Percentiles rank a stretch among this genome's conserved stretches.
phyloP scores from a whole-genome alignment of 2,797 vertebrate genomes.

The Tauraco hartlaubi region DNA sequence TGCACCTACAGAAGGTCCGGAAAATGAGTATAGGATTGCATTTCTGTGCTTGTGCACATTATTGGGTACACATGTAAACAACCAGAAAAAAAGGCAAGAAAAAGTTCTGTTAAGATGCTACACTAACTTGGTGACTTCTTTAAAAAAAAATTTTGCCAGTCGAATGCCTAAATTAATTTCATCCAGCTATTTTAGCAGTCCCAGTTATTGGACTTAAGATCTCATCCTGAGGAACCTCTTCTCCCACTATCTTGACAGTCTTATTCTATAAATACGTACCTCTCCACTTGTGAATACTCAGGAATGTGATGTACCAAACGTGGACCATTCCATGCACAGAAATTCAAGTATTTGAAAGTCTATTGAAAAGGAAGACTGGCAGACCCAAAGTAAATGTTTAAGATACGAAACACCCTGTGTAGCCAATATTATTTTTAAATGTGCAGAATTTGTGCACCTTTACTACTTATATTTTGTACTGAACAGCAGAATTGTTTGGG shows the following conservation, averaged over 20 bases:
- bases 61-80: rapidly evolving
- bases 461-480: neutral
- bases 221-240: neutral
- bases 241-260: neutral
- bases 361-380: neutral
- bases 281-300: neutral
- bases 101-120: neutral
- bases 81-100: neutral
- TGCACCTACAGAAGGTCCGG: neutral
- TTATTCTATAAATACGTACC: neutral
- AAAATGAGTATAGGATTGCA: neutral
- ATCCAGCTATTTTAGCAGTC: neutral
- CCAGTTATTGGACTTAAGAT: neutral
- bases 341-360: neutral
- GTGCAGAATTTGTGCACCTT: neutral
- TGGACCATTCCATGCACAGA: neutral
- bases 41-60: rapidly evolving
- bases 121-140: neutral
- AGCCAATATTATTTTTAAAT: neutral
- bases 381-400: neutral
- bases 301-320: neutral
- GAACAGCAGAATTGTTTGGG: neutral
- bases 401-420: neutral
- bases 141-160: neutral
- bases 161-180: neutral